Percentiles rank a stretch among this genome's conserved stretches.
Evolutionary conservation across 2,797 vertebrate genomes (phyloP).

Genomic region (Anableps anableps): DNA sequence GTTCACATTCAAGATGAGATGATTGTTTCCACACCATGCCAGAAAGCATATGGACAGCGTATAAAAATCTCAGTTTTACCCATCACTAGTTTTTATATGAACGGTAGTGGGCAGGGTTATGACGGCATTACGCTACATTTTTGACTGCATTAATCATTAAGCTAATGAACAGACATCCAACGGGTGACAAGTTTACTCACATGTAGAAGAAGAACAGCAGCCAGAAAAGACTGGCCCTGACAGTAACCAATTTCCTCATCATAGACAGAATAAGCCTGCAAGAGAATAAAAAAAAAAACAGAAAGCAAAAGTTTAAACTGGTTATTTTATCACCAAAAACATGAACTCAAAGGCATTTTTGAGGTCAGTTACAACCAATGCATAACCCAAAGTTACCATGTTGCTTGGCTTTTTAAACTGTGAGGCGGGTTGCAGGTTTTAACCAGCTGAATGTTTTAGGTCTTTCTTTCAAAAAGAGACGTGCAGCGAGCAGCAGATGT

Average conservation of each 20-base stretch:
- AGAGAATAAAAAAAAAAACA: constrained; percentile 18
- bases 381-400: background rate
- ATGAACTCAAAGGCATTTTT: background rate
- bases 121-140: background rate
- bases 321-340: background rate
- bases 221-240: constrained; percentile 98
- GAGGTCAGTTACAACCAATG: background rate
- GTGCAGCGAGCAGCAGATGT: no score
- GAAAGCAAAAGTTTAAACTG: background rate
- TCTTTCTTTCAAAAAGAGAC: background rate
- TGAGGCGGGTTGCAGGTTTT: background rate
- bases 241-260: constrained; percentile 98
- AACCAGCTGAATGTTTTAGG: background rate
- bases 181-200: constrained; percentile 83
- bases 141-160: background rate
- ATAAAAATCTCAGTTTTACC: background rate
- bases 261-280: constrained; percentile 95
- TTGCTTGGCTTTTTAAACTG: background rate
- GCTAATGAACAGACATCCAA: background rate
- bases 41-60: no score
- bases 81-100: background rate
- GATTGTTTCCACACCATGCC: no score
- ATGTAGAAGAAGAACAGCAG: constrained; percentile 94
- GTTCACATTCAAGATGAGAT: no score
- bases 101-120: background rate